These are phyloP conservation scores for Leptopilina clavipes DNA, from an alignment of 1,140 invertebrate species.

Conservation along the genomic window DNA sequence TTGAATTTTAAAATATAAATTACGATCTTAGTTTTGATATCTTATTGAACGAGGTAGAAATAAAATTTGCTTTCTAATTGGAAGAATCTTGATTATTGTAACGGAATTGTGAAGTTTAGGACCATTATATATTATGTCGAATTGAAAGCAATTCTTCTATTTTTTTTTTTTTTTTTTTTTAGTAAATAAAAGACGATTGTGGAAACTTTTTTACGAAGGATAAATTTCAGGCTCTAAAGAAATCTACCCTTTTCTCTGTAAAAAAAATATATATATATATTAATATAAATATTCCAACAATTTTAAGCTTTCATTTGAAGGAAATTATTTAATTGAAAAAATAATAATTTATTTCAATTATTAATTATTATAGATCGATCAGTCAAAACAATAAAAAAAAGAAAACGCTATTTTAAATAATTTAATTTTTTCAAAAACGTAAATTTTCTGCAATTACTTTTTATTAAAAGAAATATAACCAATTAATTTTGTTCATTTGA, in stretches of 20 bases:
- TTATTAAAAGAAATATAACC: too few relatives aligned
- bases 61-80: not conserved
- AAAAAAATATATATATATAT: slow-evolving; percentile 60
- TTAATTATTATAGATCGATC: too few relatives aligned
- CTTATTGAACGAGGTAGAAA: not conserved
- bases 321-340: too few relatives aligned
- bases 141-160: not conserved
- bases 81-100: not conserved
- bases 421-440: too few relatives aligned
- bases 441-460: too few relatives aligned
- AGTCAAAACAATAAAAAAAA: too few relatives aligned
- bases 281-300: slow-evolving; percentile 43
- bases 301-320: too few relatives aligned
- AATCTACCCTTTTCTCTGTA: slow-evolving; percentile 53
- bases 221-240: slow-evolving; percentile 50
- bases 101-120: not conserved
- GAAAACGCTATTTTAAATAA: too few relatives aligned
- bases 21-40: not conserved
- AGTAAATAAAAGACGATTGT: not conserved
- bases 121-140: slow-evolving; percentile 3
- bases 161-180: not conserved
- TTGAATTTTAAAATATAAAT: too few relatives aligned
- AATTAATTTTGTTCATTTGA: too few relatives aligned
- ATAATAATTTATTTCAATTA: too few relatives aligned
- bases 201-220: slow-evolving; percentile 17